These are phyloP conservation scores for Hemithea aestivaria DNA, from an alignment of 2,888 invertebrate genomes.

Conservation along the genomic window DNA sequence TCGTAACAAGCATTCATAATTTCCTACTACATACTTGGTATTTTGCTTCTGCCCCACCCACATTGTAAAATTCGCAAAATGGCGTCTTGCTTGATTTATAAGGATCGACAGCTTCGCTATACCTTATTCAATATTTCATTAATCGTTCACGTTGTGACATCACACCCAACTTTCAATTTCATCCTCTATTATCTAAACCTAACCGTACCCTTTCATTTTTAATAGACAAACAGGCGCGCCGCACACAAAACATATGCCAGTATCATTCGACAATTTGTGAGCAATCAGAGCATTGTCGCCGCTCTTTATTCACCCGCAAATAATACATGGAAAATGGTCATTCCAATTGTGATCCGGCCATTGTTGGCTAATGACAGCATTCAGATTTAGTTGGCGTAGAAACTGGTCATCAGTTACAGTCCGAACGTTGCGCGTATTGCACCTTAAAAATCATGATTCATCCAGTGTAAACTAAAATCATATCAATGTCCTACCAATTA, in stretches of 20 bases:
- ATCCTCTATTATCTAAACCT: slow-evolving; percentile 24
- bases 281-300: slow-evolving; percentile 78
- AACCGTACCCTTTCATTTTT: slow-evolving; percentile 35
- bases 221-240: slow-evolving; percentile 69
- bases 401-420: slow-evolving; percentile 61
- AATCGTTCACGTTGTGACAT: too few relatives aligned
- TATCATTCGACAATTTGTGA: slow-evolving; percentile 79
- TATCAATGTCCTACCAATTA: slow-evolving; percentile 57
- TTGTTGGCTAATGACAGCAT: slow-evolving; percentile 76
- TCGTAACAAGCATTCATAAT: too few relatives aligned
- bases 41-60: too few relatives aligned
- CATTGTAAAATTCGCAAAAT: too few relatives aligned
- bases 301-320: slow-evolving; percentile 76
- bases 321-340: slow-evolving; percentile 78
- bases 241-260: slow-evolving; percentile 71
- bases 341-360: slow-evolving; percentile 64
- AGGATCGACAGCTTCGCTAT: too few relatives aligned
- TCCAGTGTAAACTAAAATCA: slow-evolving; percentile 18
- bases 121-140: too few relatives aligned
- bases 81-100: too few relatives aligned
- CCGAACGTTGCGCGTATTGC: slow-evolving; percentile 47
- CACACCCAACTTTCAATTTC: slow-evolving; percentile 20
- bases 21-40: too few relatives aligned
- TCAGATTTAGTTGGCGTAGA: slow-evolving; percentile 60
- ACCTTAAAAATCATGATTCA: slow-evolving; percentile 16